Evolutionary conservation across 2,888 invertebrate genomes (phyloP), one percentile per base, ranked within the genome.

Genomic region (Molorchus minor): DNA sequence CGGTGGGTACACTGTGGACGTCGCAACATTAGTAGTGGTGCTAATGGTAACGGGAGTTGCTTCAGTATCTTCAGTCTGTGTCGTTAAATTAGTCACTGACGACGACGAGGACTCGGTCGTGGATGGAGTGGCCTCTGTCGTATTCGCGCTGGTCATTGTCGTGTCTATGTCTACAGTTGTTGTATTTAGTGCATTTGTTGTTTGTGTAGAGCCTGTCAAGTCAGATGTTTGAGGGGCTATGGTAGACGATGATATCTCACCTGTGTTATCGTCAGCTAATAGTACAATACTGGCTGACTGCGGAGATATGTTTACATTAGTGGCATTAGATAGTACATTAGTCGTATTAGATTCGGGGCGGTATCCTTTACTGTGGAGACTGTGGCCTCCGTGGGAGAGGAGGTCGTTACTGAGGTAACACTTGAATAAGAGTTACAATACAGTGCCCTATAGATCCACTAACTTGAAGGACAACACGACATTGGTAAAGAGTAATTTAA

Each of bases 381-480:
- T n/a, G n/a, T n/a, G n/a, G n/a, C n/a, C 10, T 25, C 44, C 15
- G 44, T 25, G 8, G 16, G 16, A 16, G 16, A 15, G 7, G 12
- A 2, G 3, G 30, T 1, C 3, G 10, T 2, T 5, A 12, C 1
- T 16, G 16, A 13, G 38, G 2, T 33, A 10, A 3, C n/a, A n/a
- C n/a, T n/a, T 33, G n/a, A n/a, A 29, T 47, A 45, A 12, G 53
- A 41, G 71, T 13, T 76, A 64, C 82, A 83, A 35, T 75, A 79
- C 10, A 70, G 65, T 74, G 74, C 57, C 85, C 82, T 68, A 84
- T 81, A n/a, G 82, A 83, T 1, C 85, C 83, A 19, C 41, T 30
- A 68, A 79, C 78, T 16, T 79, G 20, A n/a, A n/a, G 67, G 78
- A 81, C 92, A 92, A 81, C 92, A 92, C 0, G 87, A 84, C 35